phyloP scores from a whole-genome alignment of 92 coral and sea anemone genomes.

The Heteractis magnifica region DNA sequence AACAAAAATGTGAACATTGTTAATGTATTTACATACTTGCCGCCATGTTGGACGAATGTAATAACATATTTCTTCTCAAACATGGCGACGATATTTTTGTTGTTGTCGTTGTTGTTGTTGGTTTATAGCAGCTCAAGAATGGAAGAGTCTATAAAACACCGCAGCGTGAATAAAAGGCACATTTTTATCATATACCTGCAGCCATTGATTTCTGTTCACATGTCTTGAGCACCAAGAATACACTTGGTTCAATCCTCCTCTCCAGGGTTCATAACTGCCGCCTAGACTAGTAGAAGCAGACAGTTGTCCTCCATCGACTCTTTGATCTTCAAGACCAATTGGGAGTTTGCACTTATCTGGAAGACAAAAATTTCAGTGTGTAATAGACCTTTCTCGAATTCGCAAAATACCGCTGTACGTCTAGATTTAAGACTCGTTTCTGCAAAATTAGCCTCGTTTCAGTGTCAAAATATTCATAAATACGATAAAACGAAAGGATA shows the following conservation, averaged over 20 bases:
- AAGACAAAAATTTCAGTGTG: neutral
- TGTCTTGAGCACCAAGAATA: conserved; percentile 70
- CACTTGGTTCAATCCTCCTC: conserved; percentile 59
- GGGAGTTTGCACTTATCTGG: conserved; percentile 58
- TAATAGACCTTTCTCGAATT: neutral
- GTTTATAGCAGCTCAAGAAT: too few species aligned
- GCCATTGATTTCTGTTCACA: conserved; percentile 63
- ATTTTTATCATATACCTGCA: conserved; percentile 49
- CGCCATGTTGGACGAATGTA: too few species aligned
- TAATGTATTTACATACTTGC: too few species aligned
- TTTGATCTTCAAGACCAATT: conserved; percentile 73
- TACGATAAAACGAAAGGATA: too few species aligned
- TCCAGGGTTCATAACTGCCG: conserved; percentile 48
- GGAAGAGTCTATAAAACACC: too few species aligned
- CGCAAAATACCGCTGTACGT: neutral
- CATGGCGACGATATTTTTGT: too few species aligned
- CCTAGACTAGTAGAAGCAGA: conserved; percentile 62
- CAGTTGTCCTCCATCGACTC: conserved; percentile 60
- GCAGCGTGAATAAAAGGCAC: too few species aligned
- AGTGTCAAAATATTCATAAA: too few species aligned
- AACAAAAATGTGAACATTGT: too few species aligned
- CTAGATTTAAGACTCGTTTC: too few species aligned
- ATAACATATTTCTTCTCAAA: too few species aligned
- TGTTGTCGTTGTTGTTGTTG: neutral
- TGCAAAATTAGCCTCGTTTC: too few species aligned